A percentile compares a stretch with the other conserved stretches of the same genome.
Conservation (phyloP, 2,888 invertebrate species). For the Luperina testacea region DNA sequence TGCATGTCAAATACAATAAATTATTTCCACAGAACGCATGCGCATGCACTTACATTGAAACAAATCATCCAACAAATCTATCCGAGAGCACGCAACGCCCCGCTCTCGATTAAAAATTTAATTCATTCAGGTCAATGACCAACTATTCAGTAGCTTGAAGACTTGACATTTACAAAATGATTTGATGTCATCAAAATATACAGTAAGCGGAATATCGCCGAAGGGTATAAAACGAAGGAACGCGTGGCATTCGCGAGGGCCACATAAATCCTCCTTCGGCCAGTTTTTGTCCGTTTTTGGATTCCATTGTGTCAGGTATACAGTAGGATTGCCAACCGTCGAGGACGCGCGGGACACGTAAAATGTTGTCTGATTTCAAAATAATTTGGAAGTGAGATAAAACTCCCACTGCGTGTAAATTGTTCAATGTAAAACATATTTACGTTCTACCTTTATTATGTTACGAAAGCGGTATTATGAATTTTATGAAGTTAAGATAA, state of each 20-base stretch:
- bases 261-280: conserved; percentile 78
- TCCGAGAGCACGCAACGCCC: conserved; percentile 32
- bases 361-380: conserved; percentile 52
- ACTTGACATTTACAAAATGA: conserved; percentile 64
- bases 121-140: conserved; percentile 65
- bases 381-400: conserved; percentile 53
- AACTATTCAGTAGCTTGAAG: conserved; percentile 62
- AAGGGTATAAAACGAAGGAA: conserved; percentile 59
- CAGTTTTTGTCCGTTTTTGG: conserved; percentile 81
- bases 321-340: conserved; percentile 68
- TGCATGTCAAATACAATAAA: conserved; percentile 37
- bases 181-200: conserved; percentile 68
- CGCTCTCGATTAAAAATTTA: conserved; percentile 48
- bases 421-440: conserved; percentile 33
- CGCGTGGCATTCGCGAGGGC: conserved; percentile 64
- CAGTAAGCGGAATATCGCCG: conserved; percentile 62
- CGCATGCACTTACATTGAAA: conserved; percentile 25
- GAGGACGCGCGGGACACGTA: conserved; percentile 48
- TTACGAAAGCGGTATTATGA: conserved; percentile 16
- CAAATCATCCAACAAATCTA: conserved; percentile 42
- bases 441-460: conserved; percentile 4
- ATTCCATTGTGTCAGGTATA: conserved; percentile 84
- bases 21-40: conserved; percentile 19
- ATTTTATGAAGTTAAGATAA: conserved; percentile 17
- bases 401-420: conserved; percentile 59